Evolutionary conservation across 2,888 invertebrate species (phyloP).

Genomic region (Nomada fabriciana): DNA sequence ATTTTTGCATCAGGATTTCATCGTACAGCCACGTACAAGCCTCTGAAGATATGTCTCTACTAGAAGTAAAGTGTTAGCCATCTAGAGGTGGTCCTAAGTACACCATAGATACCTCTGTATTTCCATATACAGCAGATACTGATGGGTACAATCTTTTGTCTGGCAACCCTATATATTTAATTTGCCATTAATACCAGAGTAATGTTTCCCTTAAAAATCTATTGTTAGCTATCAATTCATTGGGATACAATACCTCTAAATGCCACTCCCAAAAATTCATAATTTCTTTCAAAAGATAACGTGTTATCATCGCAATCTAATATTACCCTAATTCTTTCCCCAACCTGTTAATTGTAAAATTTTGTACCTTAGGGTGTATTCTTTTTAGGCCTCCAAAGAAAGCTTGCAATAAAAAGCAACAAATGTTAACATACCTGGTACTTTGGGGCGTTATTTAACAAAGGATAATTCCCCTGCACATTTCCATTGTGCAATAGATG

Average conservation of each 20-base stretch:
- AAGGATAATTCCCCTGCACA: slow-evolving; percentile 96
- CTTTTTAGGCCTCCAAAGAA: not conserved
- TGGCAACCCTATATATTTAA: slow-evolving; percentile 90
- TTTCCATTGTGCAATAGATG: slow-evolving; percentile 98
- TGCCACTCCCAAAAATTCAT: slow-evolving; percentile 99
- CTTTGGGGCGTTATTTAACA: slow-evolving; percentile 97
- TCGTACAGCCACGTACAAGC: slow-evolving; percentile 45
- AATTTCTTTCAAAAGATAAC: slow-evolving; percentile 98
- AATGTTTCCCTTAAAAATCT: not conserved
- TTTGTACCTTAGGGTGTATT: slow-evolving; percentile 28
- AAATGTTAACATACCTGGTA: slow-evolving; percentile 91
- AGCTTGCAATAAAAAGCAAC: not conserved
- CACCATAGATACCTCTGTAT: slow-evolving; percentile 99
- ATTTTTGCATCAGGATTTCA: slow-evolving; percentile 49
- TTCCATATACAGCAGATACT: slow-evolving; percentile 99
- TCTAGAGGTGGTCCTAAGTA: slow-evolving; percentile 98
- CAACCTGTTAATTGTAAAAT: slow-evolving; percentile 89
- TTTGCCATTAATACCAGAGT: slow-evolving; percentile 31
- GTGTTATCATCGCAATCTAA: slow-evolving; percentile 99
- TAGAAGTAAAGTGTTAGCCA: slow-evolving; percentile 88
- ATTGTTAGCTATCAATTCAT: slow-evolving; percentile 24
- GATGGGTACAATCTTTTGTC: slow-evolving; percentile 97
- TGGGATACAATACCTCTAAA: slow-evolving; percentile 90
- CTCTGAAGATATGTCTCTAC: slow-evolving; percentile 55
- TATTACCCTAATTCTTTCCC: slow-evolving; percentile 98